Conservation (phyloP, 2,888 invertebrate genomes). For the Nomada flava region DNA sequence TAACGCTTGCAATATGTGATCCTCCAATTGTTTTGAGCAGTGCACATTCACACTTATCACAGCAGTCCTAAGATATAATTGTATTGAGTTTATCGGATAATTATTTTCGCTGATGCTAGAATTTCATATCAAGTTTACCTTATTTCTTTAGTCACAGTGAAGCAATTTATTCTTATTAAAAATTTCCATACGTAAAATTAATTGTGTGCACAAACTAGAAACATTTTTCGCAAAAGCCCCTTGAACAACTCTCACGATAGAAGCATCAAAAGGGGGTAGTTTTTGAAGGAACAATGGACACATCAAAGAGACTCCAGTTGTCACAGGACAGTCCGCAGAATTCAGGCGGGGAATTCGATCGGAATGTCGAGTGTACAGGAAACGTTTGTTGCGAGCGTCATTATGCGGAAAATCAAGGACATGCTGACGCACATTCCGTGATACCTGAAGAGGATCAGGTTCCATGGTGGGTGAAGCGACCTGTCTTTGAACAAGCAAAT, state of each 20-base stretch:
- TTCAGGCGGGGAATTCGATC: background rate
- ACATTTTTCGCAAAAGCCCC: background rate
- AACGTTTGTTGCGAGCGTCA: constrained; percentile 41
- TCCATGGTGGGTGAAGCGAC: constrained; percentile 29
- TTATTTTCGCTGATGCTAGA: no score
- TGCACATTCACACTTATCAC: no score
- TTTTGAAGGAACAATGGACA: background rate
- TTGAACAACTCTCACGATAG: background rate
- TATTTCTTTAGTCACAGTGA: no score
- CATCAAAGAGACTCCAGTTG: background rate
- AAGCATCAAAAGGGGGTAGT: background rate
- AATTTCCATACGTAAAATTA: no score
- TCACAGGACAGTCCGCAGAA: background rate
- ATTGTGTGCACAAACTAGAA: background rate
- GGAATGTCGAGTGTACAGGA: constrained; percentile 30
- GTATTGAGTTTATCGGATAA: no score
- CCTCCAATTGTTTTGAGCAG: no score
- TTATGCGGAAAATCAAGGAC: constrained; percentile 52
- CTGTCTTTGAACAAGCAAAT: constrained; percentile 56
- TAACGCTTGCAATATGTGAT: no score
- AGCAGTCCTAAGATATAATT: no score
- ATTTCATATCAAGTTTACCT: no score
- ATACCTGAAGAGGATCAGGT: constrained; percentile 43
- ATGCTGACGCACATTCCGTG: constrained; percentile 48
- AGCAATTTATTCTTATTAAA: no score